phyloP scores from a whole-genome alignment of 2,888 invertebrate species.

The Lobophora halterata region DNA sequence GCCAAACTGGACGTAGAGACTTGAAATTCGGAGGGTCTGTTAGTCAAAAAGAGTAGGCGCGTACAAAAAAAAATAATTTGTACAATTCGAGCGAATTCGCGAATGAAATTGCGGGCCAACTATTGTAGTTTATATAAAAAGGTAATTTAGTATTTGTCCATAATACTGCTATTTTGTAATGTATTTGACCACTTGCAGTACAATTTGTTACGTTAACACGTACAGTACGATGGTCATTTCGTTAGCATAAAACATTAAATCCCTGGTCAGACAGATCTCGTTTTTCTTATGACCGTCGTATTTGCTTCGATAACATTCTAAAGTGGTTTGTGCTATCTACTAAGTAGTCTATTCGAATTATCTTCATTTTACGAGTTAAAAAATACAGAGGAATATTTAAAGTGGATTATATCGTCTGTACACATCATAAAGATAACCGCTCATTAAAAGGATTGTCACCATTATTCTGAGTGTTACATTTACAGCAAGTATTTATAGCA shows the following conservation, averaged over 20 bases:
- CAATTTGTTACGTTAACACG: constrained; percentile 8
- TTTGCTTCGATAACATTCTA: constrained; percentile 11
- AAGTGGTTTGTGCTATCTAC: constrained; percentile 24
- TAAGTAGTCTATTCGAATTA: constrained; percentile 14
- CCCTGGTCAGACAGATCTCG: background rate
- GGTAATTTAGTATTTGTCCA: too few relatives aligned
- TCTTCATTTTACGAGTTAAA: constrained; percentile 7
- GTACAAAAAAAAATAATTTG: too few relatives aligned
- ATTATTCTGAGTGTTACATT: too few relatives aligned
- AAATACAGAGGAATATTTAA: constrained; percentile 4
- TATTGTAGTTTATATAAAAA: too few relatives aligned
- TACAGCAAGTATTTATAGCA: too few relatives aligned
- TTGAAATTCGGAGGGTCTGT: too few relatives aligned
- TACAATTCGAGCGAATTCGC: too few relatives aligned
- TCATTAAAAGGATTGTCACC: constrained; percentile 2
- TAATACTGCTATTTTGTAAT: too few relatives aligned
- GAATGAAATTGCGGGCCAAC: too few relatives aligned
- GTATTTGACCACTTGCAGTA: constrained; percentile 6
- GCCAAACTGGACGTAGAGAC: too few relatives aligned
- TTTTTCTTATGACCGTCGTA: constrained; percentile 4
- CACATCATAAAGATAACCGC: constrained; percentile 8
- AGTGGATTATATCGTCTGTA: constrained; percentile 7
- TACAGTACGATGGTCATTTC: constrained; percentile 9
- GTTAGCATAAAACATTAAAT: constrained; percentile 11
- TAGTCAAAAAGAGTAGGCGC: too few relatives aligned